Evolutionary conservation across 2,113 vertebrate genomes (phyloP).

Genomic region (Odocoileus virginianus): DNA sequence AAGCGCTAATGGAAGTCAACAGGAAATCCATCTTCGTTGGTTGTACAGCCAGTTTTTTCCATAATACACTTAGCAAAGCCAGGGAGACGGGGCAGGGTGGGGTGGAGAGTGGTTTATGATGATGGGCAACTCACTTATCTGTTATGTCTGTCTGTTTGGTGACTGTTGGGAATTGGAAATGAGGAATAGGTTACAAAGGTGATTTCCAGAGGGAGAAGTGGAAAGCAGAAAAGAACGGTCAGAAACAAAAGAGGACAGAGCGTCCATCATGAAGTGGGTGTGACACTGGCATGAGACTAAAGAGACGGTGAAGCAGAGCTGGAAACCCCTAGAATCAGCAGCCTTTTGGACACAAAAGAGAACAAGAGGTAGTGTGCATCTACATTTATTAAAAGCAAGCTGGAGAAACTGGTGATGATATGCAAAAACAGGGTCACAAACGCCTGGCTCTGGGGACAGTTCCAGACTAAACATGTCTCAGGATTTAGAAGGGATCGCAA

Average conservation of each 20-base stretch:
- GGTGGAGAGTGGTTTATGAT: neutral
- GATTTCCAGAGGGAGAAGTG: conserved; percentile 8
- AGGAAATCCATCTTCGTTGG: neutral
- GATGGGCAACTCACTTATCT: neutral
- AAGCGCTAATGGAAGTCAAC: neutral
- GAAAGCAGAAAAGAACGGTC: neutral
- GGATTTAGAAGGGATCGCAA: neutral
- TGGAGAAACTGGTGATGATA: neutral
- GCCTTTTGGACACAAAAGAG: neutral
- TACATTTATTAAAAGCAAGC: neutral
- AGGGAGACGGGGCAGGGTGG: neutral
- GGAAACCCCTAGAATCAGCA: neutral
- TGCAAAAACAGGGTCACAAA: neutral
- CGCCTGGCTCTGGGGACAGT: neutral
- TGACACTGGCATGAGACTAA: neutral
- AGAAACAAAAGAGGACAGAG: neutral
- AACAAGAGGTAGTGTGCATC: accelerated
- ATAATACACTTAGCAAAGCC: neutral
- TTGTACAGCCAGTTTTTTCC: neutral
- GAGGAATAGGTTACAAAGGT: conserved; percentile 28
- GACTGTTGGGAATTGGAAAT: neutral
- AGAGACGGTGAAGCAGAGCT: neutral
- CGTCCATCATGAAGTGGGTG: neutral
- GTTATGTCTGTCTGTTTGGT: neutral
- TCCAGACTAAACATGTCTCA: neutral